Evolutionary conservation across 2,113 vertebrate genomes (phyloP).

Genomic region (Opisthocomus hoazin): DNA sequence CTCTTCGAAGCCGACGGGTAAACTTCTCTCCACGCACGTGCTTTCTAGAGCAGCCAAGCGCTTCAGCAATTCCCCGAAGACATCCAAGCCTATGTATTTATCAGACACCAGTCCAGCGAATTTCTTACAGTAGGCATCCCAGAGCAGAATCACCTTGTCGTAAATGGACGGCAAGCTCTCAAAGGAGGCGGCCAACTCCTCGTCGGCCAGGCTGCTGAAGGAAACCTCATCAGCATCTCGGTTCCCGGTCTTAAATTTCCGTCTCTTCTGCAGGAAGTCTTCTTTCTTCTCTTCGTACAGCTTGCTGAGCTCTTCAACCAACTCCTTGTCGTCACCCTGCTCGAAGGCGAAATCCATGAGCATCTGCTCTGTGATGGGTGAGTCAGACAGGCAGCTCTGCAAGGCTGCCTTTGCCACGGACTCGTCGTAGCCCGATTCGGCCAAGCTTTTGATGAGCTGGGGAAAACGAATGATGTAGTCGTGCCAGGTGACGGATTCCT

Average conservation of each 20-base stretch:
- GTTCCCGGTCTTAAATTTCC: background rate
- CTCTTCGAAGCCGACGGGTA: constrained; percentile 41
- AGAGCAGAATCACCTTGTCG: constrained; percentile 14
- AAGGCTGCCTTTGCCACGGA: background rate
- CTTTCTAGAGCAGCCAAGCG: constrained; percentile 52
- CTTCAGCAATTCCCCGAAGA: constrained; percentile 54
- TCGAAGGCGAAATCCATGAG: background rate
- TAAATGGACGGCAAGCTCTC: background rate
- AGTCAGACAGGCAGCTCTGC: background rate
- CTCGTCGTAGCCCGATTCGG: background rate
- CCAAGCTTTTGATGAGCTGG: background rate
- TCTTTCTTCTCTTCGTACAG: background rate
- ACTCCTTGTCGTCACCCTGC: background rate
- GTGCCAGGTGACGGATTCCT: background rate
- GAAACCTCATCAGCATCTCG: background rate
- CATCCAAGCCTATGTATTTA: constrained; percentile 54
- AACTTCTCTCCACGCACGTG: constrained; percentile 5
- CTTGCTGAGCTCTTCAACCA: background rate
- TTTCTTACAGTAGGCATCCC: constrained; percentile 61
- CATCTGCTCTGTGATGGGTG: background rate
- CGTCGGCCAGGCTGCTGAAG: background rate
- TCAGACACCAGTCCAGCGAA: constrained; percentile 50
- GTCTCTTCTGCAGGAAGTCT: background rate
- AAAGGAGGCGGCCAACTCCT: background rate
- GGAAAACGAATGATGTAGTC: background rate